phyloP scores from a whole-genome alignment of 2,113 vertebrate genomes.

The Corythaeola cristata region DNA sequence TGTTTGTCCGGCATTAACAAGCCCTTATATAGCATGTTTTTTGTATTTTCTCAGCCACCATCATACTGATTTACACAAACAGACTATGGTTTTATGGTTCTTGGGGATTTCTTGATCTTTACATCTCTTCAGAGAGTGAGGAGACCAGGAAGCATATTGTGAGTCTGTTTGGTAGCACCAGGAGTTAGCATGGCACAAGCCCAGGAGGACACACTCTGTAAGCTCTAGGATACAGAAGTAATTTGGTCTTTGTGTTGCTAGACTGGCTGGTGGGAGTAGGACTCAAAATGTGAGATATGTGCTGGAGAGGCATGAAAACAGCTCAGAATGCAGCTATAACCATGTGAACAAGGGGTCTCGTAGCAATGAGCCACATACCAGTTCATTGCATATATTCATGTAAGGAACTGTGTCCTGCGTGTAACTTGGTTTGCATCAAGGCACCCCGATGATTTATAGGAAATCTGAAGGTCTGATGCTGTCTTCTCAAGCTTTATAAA shows the following conservation, averaged over 20 bases:
- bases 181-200: background rate
- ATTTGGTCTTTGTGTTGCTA: background rate
- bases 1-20: background rate
- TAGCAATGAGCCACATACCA: background rate
- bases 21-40: background rate
- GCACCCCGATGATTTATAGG: background rate
- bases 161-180: background rate
- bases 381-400: background rate
- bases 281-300: background rate
- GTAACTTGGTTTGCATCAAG: background rate
- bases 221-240: background rate
- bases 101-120: background rate
- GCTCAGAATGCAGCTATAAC: background rate
- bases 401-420: background rate
- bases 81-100: background rate
- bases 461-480: background rate
- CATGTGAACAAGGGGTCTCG: background rate
- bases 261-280: background rate
- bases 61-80: background rate
- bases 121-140: background rate
- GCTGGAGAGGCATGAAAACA: background rate
- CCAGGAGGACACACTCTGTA: accelerated
- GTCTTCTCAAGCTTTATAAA: background rate
- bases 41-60: background rate
- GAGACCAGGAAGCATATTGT: background rate